A percentile compares a stretch with the other conserved stretches of the same genome.
These are phyloP conservation scores for Stercorarius parasiticus DNA, from an alignment of 2,113 vertebrate species.

Conservation along the genomic window DNA sequence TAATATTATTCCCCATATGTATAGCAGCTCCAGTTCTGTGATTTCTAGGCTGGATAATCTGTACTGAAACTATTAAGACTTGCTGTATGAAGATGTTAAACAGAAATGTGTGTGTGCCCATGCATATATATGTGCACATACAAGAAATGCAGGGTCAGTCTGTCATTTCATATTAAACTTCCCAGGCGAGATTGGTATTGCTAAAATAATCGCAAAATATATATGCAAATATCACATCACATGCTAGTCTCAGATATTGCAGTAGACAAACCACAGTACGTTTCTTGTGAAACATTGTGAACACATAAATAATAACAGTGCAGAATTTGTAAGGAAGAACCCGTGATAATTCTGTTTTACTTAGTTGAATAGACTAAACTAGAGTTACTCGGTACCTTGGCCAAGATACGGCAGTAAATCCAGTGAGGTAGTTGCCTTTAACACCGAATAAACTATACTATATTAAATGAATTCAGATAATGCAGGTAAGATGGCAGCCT, in stretches of 20 bases:
- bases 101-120: rapidly evolving
- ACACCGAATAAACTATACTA: neutral
- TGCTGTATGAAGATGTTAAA: neutral
- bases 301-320: rapidly evolving
- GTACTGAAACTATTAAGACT: neutral
- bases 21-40: neutral
- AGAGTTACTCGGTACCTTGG: neutral
- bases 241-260: neutral
- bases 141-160: neutral
- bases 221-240: neutral
- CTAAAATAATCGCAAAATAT: neutral
- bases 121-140: neutral
- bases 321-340: neutral
- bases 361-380: neutral
- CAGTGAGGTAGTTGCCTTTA: neutral
- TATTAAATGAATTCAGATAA: neutral
- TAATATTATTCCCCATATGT: neutral
- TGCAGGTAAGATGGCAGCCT: neutral
- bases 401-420: neutral
- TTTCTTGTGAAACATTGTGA: neutral
- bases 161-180: neutral
- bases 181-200: neutral
- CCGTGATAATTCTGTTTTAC: neutral
- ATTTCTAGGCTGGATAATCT: neutral
- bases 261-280: neutral